Conservation (phyloP, 2,113 vertebrate genomes). For the Macrotis lagotis region DNA sequence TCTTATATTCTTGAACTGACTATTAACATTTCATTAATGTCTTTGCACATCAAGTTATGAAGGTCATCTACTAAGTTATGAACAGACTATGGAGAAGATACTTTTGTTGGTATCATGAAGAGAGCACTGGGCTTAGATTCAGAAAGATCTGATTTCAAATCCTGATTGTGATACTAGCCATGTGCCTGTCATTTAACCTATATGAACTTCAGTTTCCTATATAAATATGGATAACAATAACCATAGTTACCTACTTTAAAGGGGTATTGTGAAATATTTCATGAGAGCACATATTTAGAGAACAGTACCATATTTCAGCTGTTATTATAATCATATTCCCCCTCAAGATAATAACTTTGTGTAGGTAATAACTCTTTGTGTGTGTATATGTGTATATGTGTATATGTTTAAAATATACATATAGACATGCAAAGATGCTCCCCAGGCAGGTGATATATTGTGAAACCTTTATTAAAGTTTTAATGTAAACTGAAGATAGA, state of each 20-base stretch:
- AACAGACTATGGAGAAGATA: not conserved
- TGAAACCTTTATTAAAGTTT: not conserved
- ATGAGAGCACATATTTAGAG: not conserved
- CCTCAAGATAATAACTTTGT: not conserved
- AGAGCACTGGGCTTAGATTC: not conserved
- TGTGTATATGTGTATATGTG: not conserved
- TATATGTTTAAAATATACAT: too few relatives aligned
- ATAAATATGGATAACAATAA: not conserved
- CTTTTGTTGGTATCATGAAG: not conserved
- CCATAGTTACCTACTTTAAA: not conserved
- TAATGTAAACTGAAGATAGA: not conserved
- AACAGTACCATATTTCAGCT: not conserved
- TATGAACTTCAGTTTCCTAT: not conserved
- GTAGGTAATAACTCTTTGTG: not conserved
- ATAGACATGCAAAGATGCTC: not conserved
- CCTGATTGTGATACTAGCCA: not conserved
- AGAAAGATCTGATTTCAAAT: not conserved
- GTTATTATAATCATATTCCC: not conserved
- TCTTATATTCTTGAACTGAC: not conserved
- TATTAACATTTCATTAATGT: not conserved
- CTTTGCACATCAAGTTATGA: not conserved
- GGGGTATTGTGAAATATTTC: not conserved
- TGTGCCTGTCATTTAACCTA: not conserved
- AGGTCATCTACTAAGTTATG: not conserved
- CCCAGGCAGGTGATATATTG: not conserved